Evolutionary conservation across 2,113 vertebrate genomes (phyloP).

Genomic region (Serinus canaria): DNA sequence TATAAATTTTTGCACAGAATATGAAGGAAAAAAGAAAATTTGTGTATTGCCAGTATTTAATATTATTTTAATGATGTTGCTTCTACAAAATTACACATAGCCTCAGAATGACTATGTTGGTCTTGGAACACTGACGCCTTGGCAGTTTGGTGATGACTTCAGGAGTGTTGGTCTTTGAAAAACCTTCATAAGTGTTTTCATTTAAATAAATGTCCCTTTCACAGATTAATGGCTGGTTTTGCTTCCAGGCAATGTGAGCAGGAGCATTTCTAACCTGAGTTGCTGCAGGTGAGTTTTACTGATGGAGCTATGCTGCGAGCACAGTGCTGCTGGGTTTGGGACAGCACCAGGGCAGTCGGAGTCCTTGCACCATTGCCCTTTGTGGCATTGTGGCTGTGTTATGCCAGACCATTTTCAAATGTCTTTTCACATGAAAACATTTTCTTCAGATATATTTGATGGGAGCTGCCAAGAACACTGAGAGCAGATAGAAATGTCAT

Average conservation of each 20-base stretch:
- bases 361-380: neutral
- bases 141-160: neutral
- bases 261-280: neutral
- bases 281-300: neutral
- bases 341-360: rapidly evolving
- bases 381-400: neutral
- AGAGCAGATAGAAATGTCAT: conserved; percentile 26
- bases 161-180: neutral
- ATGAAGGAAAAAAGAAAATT: neutral
- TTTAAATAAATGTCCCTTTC: neutral
- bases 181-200: neutral
- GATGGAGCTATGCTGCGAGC: rapidly evolving
- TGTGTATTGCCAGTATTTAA: neutral
- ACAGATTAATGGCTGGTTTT: neutral
- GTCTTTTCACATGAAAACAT: neutral
- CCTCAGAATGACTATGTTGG: neutral
- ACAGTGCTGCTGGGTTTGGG: neutral
- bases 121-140: rapidly evolving
- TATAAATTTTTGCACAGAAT: neutral
- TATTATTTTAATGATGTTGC: neutral
- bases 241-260: neutral
- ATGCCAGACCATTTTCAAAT: neutral
- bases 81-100: neutral
- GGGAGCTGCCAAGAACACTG: neutral
- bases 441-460: neutral